Percentiles rank a stretch among this genome's conserved stretches.
These are phyloP conservation scores for Metridium senile DNA, from an alignment of 92 coral and sea anemone species.

Conservation along the genomic window DNA sequence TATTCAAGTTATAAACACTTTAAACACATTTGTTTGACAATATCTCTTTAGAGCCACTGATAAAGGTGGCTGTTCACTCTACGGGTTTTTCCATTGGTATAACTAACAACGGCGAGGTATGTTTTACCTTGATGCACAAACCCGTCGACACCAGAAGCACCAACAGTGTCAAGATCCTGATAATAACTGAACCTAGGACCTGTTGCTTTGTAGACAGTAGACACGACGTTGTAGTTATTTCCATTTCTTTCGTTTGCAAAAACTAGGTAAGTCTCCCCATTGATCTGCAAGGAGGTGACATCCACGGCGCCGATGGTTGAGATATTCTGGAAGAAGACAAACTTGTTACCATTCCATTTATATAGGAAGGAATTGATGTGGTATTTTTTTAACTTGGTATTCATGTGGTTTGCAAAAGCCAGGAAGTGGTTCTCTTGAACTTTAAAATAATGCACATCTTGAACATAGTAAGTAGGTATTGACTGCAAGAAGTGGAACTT, in stretches of 20 bases:
- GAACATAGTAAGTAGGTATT: not conserved
- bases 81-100: not conserved
- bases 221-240: not conserved
- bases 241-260: slow-evolving; percentile 5
- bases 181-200: not conserved
- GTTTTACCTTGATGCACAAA: slow-evolving; percentile 1
- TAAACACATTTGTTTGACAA: too few species aligned
- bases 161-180: not conserved
- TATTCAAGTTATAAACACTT: too few species aligned
- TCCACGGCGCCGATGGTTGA: not conserved
- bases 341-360: not conserved
- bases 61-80: slow-evolving; percentile 1
- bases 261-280: slow-evolving; percentile 16
- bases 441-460: not conserved
- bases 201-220: not conserved
- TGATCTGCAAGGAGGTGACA: not conserved
- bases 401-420: not conserved
- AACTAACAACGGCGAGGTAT: slow-evolving; percentile 8
- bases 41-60: not conserved
- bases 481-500: not conserved
- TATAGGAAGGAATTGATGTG: not conserved
- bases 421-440: not conserved
- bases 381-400: not conserved
- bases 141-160: slow-evolving; percentile 4
- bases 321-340: not conserved